phyloP scores from a whole-genome alignment of 1,140 invertebrate genomes.

The Hyposmocoma kahamanoa region DNA sequence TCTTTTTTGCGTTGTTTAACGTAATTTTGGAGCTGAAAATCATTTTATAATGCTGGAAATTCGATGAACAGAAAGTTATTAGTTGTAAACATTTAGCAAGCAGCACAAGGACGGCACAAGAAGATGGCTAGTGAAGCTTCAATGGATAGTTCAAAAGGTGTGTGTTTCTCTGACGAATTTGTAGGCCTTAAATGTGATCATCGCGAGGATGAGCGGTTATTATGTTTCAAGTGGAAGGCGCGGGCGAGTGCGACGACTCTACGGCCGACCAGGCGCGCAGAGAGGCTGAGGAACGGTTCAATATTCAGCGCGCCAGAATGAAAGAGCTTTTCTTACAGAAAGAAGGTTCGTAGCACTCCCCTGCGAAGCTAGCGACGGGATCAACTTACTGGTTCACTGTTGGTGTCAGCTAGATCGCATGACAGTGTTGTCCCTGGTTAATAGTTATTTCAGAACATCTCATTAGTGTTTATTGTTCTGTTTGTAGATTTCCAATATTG shows the following conservation, averaged over 20 bases:
- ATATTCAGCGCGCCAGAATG: slow-evolving; percentile 91
- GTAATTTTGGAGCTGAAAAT: slow-evolving; percentile 1
- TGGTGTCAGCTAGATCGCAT: too few relatives aligned
- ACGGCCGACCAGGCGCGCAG: slow-evolving; percentile 43
- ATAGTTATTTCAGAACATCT: too few relatives aligned
- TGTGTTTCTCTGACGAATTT: slow-evolving; percentile 35
- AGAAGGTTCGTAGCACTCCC: slow-evolving; percentile 79
- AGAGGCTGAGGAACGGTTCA: slow-evolving; percentile 88
- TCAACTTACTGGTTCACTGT: too few relatives aligned
- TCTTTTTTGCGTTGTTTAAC: slow-evolving; percentile 11
- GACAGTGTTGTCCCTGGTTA: too few relatives aligned
- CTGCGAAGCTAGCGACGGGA: too few relatives aligned
- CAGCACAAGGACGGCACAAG: slow-evolving; percentile 22
- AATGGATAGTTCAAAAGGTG: slow-evolving; percentile 40
- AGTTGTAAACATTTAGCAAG: slow-evolving; percentile 9
- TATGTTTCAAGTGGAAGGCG: slow-evolving; percentile 59
- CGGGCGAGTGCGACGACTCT: slow-evolving; percentile 23
- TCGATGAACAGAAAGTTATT: slow-evolving; percentile 13
- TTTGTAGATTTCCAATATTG: too few relatives aligned
- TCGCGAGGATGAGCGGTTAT: slow-evolving; percentile 48
- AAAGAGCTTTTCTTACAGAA: slow-evolving; percentile 94
- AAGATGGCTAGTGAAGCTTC: slow-evolving; percentile 45
- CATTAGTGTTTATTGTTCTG: too few relatives aligned
- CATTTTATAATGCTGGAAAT: slow-evolving; percentile 23
- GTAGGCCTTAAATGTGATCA: slow-evolving; percentile 13